Evolutionary conservation across 2,797 vertebrate genomes (phyloP), one percentile per base, ranked within the genome.

Genomic region (Chelidonichthys spinosus): DNA sequence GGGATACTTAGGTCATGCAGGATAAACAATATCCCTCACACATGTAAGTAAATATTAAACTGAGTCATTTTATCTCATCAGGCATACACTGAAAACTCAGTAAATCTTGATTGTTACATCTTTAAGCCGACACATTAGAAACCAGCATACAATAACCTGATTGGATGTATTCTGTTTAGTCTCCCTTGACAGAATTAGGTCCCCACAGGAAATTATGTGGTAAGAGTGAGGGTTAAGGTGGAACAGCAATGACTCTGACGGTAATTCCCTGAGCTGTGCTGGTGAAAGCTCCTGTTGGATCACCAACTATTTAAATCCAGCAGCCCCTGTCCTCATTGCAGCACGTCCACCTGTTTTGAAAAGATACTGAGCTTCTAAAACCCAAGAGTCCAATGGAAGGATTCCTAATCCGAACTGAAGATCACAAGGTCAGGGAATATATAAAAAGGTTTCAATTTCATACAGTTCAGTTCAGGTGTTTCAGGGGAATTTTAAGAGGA

Each of bases 231-330:
- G 79, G 86, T 92, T 93, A 90, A 92, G 84, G 77, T 89, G 85
- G 79, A 94, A 92, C 86, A 93, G 65, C 82, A 84, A 82, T 81
- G 80, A 80, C 87, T 73, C 70, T 92, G 92, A 89, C 93, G 92
- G 93, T 94, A 94, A 95, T 94, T 95, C 94, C 92, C 83, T 94
- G 91, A 94, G 88, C 92, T 91, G 85, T 87, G 49, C 90, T 91
- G 89, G 91, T 86, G 81, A 80, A 90, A 84, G 89, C 74, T 90
- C 83, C 77, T 70, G 63, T 47, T 83, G 85, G 87, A 90, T 93
- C 81, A 89, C 77, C 73, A 54, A 76, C 81, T 87, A 84, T 72
- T 92, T 92, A 85, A 86, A 86, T 83, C 81, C 49, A 83, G 54
- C 37, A 72, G 61, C 74, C 63, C 72, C 73, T 85, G 74, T 84